Conservation (phyloP, 92 coral and sea anemone species). For the Montipora capitata region DNA sequence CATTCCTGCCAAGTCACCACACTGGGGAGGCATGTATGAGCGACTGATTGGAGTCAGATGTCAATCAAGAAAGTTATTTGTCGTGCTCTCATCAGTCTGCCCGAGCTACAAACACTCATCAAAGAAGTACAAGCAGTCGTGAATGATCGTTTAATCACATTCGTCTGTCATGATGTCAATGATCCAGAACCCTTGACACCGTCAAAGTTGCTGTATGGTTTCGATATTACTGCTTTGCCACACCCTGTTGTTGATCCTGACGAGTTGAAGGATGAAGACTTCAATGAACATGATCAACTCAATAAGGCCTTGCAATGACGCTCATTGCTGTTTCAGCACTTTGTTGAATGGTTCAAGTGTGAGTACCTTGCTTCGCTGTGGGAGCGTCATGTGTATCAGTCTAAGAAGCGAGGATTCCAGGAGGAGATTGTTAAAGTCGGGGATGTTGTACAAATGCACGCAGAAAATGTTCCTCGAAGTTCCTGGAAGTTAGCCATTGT, state of each 20-base stretch:
- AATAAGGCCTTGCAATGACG: neutral
- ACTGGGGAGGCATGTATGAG: constrained; percentile 53
- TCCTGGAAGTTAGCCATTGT: constrained; percentile 58
- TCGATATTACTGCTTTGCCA: constrained; percentile 34
- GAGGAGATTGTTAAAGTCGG: constrained; percentile 50
- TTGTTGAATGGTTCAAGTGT: neutral
- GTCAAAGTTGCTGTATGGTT: constrained; percentile 53
- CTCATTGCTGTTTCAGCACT: constrained; percentile 32
- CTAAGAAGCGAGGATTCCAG: constrained; percentile 41
- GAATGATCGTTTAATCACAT: constrained; percentile 62
- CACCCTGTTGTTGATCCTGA: constrained; percentile 60
- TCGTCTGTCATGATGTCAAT: constrained; percentile 33
- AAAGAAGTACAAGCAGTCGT: constrained; percentile 52
- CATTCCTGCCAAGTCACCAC: constrained; percentile 61
- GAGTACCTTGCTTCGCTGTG: constrained; percentile 65
- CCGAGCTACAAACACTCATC: constrained; percentile 48
- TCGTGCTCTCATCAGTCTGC: constrained; percentile 30
- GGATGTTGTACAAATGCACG: constrained; percentile 30
- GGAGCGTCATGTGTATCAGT: constrained; percentile 57
- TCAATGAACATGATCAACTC: neutral
- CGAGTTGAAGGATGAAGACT: constrained; percentile 18
- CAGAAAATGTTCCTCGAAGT: constrained; percentile 15
- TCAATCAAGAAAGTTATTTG: constrained; percentile 55
- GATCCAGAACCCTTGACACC: constrained; percentile 55
- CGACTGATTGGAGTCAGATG: constrained; percentile 52